Evolutionary conservation across 2,888 invertebrate genomes (phyloP).

Genomic region (Phyto melanocephala): DNA sequence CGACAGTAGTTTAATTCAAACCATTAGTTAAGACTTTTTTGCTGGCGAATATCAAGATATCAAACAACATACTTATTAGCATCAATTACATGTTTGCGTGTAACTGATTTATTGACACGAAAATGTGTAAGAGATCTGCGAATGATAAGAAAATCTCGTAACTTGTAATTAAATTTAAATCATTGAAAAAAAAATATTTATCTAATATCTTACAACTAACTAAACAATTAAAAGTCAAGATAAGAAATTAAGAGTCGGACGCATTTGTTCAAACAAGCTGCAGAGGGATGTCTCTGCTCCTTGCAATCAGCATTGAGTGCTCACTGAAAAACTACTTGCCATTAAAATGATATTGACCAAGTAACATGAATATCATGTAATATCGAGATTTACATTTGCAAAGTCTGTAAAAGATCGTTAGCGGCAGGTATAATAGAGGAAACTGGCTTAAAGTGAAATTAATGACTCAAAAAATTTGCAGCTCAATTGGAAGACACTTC

Average conservation of each 20-base stretch:
- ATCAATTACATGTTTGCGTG: slow-evolving; percentile 48
- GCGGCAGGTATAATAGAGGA: background rate
- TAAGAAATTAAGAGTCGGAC: slow-evolving; percentile 9
- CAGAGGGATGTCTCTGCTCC: background rate
- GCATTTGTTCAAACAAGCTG: background rate
- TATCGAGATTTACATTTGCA: slow-evolving; percentile 22
- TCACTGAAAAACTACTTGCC: background rate
- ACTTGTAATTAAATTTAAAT: slow-evolving; percentile 45
- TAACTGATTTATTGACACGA: slow-evolving; percentile 35
- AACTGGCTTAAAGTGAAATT: slow-evolving; percentile 33
- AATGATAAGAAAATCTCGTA: slow-evolving; percentile 49
- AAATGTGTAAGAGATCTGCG: slow-evolving; percentile 36
- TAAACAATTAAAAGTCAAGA: slow-evolving; percentile 29
- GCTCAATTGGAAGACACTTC: slow-evolving; percentile 56
- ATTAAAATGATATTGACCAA: slow-evolving; percentile 61
- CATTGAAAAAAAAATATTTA: background rate
- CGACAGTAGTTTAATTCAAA: too few relatives aligned
- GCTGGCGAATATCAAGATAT: background rate
- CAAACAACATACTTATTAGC: slow-evolving; percentile 12
- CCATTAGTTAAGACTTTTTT: background rate
- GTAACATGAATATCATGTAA: slow-evolving; percentile 53
- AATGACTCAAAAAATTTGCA: slow-evolving; percentile 27
- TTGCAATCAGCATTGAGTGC: background rate
- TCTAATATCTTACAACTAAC: background rate
- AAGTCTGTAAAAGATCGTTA: background rate